Base-by-base conservation (phyloP, 2,113 vertebrate species). In the Rhizomys pruinosus region DNA sequence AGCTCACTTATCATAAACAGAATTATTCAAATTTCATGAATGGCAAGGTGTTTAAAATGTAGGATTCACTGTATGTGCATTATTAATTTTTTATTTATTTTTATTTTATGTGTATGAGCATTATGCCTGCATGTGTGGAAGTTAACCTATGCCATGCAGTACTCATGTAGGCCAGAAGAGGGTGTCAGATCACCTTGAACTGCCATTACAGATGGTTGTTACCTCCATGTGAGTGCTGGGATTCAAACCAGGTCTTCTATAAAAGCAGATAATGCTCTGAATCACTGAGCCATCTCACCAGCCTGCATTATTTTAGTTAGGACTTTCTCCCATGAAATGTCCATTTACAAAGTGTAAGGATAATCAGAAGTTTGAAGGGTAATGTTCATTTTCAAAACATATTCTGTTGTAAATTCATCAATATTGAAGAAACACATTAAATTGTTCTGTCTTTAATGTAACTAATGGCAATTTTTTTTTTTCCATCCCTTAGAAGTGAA, bases 341-440 rank as follows among this genome's bases (percentile, higher is more conserved):
- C 16, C 32, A 55, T 19, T 1, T 55, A 9, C 8, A 89, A 90
- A 84, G 15, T 74, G 4, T 44, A 69, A 89, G 3, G 11, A 88
- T 81, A 80, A 59, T 80, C 47, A 88, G 37, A 76, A 84, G 5
- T 82, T n/a, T 57, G 34, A 88, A 86, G 25, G 32, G 2, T 77
- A 82, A 79, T 27, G 39, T 82, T 47, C 81, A 20, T 22, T 32
- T 97, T 94, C 12, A 90, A 71, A 76, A 81, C 37, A 32, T 55
- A 91, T 20, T 52, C 5, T 47, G 9, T 39, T n/a, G 8, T 68
- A 15, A 74, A 73, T 81, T 87, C 29, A 57, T 44, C 80, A 29
- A 55, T 92, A 7, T 68, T 86, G 3, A 74, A 66, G 93, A 94
- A 89, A 52, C 11, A 89, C 19, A 77, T 1, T 42, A 42, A 42